Base-by-base conservation (phyloP, 2,113 vertebrate genomes). In the Notarius lentiginosus region DNA sequence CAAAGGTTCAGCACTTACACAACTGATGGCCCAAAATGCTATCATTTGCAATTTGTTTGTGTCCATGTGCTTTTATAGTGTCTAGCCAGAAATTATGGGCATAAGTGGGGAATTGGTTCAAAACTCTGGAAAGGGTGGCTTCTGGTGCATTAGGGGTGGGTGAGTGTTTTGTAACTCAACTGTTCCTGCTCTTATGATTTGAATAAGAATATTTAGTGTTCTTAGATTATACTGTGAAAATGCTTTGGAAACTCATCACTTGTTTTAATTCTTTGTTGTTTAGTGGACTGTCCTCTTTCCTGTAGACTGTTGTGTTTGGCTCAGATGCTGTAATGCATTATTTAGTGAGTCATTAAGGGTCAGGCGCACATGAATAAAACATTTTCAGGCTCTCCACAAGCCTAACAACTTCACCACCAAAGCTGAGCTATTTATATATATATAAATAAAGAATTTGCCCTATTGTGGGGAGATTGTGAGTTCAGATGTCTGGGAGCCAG, bases 311-410 rank as follows among this genome's bases (percentile, higher is more conserved):
- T 61, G 56, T 61, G 0, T 80, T 17, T 34, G 77, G 22, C 77
- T 34, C 15, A 30, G 1, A 7, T 34, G 27, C 56, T 22, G 3
- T 81, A 20, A 81, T 81, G 18, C 56, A 81, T 61, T 41, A 81
- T 81, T 47, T 61, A 79, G 51, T 27, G 22, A 77, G 18, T 24
- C 14, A 66, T 66, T 66, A 27, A 66, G 30, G 73, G 24, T 12
- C 22, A 77, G 22, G 4, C 58, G 53, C n/a, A 20, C 15, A 58
- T 79, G n/a, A 79, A 79, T 79, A 18, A 79, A 79, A 79, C 53
- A 79, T 79, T 79, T 60, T 79, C 77, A 56, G n/a, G 53, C 75
- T 77, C 49, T 77, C 49, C 49, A 77, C 24, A 77, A 77, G 70
- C 17, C 30, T 47, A 73, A 12, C 22, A 30, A 20, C 14, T 17